A percentile compares a stretch with the other conserved stretches of the same genome.
Conservation (phyloP, 2,113 vertebrate species). For the Phoxinus phoxinus region DNA sequence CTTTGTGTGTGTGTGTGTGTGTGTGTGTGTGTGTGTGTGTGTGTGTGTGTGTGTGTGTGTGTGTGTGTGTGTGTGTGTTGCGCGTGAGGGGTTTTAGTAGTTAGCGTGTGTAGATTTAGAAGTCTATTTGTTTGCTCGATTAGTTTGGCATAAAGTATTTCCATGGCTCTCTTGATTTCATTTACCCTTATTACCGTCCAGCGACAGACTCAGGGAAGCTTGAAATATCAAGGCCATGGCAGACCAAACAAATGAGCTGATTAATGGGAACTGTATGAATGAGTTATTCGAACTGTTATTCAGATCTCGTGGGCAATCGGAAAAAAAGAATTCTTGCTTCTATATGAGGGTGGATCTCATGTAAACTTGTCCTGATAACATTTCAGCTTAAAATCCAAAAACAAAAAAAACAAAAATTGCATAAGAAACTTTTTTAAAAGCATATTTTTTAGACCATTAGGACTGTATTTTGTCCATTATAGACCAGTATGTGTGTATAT, state of each 20-base stretch:
- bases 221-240: conserved; percentile 61
- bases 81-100: not conserved
- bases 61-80: conserved; percentile 34
- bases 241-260: conserved; percentile 65
- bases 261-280: conserved; percentile 59
- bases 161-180: conserved; percentile 55
- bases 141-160: conserved; percentile 25
- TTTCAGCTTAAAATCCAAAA: not conserved
- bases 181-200: conserved; percentile 65
- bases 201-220: conserved; percentile 37
- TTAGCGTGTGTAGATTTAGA: not conserved
- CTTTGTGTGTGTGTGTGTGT: not conserved
- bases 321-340: not conserved
- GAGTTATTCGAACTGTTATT: conserved; percentile 7
- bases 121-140: conserved; percentile 36
- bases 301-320: not conserved
- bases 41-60: conserved; percentile 30
- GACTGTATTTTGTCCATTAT: too few relatives aligned
- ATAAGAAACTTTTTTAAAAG: not conserved
- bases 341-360: not conserved
- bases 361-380: not conserved
- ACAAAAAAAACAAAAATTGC: not conserved
- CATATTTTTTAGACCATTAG: not conserved
- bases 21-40: conserved; percentile 37
- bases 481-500: too few relatives aligned